These are phyloP conservation scores for Anabas testudineus DNA, from an alignment of 2,797 vertebrate species.

Conservation along the genomic window DNA sequence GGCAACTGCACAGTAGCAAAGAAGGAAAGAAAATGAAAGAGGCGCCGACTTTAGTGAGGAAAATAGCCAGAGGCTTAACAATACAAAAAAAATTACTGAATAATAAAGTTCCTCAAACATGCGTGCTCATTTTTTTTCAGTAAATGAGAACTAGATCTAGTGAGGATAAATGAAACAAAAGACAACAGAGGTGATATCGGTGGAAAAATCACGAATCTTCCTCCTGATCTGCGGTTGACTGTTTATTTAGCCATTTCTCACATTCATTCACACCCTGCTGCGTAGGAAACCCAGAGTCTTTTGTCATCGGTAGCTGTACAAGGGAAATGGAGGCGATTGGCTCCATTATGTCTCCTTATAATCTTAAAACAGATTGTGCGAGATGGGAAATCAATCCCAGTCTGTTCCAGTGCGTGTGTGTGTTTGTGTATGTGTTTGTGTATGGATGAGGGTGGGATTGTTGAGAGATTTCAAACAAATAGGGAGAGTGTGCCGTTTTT, in stretches of 20 bases:
- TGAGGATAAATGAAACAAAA: conserved; percentile 31
- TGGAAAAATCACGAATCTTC: conserved; percentile 37
- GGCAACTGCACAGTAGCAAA: conserved; percentile 27
- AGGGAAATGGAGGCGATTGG: conserved; percentile 42
- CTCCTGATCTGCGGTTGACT: conserved; percentile 35
- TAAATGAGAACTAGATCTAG: conserved; percentile 47
- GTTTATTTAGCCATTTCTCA: conserved; percentile 43
- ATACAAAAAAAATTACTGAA: conserved; percentile 33
- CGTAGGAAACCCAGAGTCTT: conserved; percentile 37
- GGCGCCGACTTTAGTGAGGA: conserved; percentile 38
- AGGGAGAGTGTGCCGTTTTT: not conserved
- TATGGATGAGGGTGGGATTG: not conserved
- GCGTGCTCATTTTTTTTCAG: conserved; percentile 20
- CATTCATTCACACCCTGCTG: conserved; percentile 48
- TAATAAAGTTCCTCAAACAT: conserved; percentile 54
- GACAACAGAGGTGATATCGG: conserved; percentile 39
- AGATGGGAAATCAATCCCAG: conserved; percentile 55
- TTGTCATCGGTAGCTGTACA: conserved; percentile 35
- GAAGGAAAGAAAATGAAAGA: conserved; percentile 39
- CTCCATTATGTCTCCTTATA: conserved; percentile 53
- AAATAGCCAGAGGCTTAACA: conserved; percentile 59
- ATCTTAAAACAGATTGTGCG: conserved; percentile 49
- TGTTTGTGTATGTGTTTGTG: conserved; percentile 2
- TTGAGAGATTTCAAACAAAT: conserved; percentile 37
- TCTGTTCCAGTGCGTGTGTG: conserved; percentile 21